Evolutionary conservation across 1,140 invertebrate genomes (phyloP).

Genomic region (Lepidurus arcticus): DNA sequence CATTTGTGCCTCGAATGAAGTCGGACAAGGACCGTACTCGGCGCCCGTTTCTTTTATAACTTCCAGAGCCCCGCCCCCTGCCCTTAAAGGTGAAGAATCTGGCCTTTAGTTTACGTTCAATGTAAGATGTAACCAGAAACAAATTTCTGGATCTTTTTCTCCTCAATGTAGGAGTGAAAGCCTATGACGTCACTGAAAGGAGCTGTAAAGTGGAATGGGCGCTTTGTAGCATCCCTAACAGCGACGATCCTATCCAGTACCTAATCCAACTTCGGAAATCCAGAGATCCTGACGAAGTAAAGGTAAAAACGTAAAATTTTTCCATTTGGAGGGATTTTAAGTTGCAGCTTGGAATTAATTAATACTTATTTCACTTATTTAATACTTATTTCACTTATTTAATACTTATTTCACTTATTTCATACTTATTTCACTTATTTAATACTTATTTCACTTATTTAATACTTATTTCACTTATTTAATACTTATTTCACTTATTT

Average conservation of each 20-base stretch:
- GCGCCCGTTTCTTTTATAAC: constrained; percentile 61
- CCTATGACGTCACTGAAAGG: constrained; percentile 47
- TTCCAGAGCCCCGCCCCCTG: constrained; percentile 66
- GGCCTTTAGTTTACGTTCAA: background rate
- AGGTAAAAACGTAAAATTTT: background rate
- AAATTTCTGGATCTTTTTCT: background rate
- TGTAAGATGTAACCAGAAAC: constrained; percentile 48
- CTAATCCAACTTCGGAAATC: constrained; percentile 9
- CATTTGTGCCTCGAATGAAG: constrained; percentile 74
- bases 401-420: background rate
- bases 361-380: background rate
- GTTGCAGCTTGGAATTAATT: no score
- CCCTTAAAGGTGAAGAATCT: constrained; percentile 57
- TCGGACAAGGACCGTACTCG: constrained; percentile 71
- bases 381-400: background rate
- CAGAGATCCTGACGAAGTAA: constrained; percentile 2
- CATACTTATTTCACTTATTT: background rate
- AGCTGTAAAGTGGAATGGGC: constrained; percentile 55
- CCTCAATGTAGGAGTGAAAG: constrained; percentile 49
- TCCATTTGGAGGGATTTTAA: no score
- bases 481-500: background rate
- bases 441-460: background rate
- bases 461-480: background rate
- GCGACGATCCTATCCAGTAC: background rate
- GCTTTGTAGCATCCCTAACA: constrained; percentile 39